Conservation (phyloP, 2,113 vertebrate genomes). For the Phrynosoma blainvillii region DNA sequence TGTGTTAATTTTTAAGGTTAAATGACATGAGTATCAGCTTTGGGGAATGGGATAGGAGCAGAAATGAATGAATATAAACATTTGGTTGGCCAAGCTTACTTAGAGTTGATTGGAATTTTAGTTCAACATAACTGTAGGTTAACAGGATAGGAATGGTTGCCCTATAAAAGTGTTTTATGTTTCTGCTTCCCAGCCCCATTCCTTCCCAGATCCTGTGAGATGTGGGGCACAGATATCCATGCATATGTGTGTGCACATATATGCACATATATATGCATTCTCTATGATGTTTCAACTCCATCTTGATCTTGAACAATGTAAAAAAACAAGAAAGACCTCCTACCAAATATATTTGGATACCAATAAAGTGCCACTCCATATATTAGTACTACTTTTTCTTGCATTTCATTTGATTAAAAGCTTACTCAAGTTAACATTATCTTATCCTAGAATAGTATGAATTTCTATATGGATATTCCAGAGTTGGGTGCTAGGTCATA, state of each 20-base stretch:
- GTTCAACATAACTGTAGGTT: too few relatives aligned
- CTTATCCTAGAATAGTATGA: not conserved
- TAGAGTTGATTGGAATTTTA: not conserved
- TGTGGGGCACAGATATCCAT: too few relatives aligned
- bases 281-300: too few relatives aligned
- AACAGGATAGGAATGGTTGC: not conserved
- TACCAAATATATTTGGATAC: not conserved
- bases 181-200: not conserved
- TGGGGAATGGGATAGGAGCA: not conserved
- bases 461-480: not conserved
- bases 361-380: not conserved
- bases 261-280: too few relatives aligned
- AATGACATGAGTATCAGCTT: not conserved
- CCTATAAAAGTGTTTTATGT: not conserved
- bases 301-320: not conserved
- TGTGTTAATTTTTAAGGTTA: not conserved
- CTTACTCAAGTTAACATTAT: not conserved
- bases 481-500: not conserved
- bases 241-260: too few relatives aligned
- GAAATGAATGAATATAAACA: not conserved
- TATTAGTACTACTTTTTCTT: not conserved
- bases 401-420: too few relatives aligned
- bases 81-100: not conserved
- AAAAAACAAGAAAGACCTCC: not conserved
- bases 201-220: not conserved